phyloP scores from a whole-genome alignment of 2,888 invertebrate genomes.

The Pterostichus madidus region DNA sequence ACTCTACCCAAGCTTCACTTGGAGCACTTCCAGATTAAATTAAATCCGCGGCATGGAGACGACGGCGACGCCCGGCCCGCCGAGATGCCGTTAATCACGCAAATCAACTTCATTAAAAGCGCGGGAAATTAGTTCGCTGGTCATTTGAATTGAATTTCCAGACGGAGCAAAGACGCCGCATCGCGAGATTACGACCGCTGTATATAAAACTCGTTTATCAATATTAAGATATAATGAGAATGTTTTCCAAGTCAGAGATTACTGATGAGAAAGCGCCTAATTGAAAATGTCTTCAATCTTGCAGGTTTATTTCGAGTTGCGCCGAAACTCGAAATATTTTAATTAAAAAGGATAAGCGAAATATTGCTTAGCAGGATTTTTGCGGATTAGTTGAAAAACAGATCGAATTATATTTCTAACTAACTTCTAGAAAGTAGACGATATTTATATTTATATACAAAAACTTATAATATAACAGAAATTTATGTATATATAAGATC shows the following conservation, averaged over 20 bases:
- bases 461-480: no score
- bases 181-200: slow-evolving; percentile 19
- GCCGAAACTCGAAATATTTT: not conserved
- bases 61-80: not conserved
- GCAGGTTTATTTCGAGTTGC: slow-evolving; percentile 11
- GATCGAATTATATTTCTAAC: no score
- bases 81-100: slow-evolving; percentile 57
- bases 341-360: not conserved
- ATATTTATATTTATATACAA: no score
- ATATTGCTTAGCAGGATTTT: not conserved
- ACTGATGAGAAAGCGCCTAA: slow-evolving; percentile 34
- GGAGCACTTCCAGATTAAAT: slow-evolving; percentile 52
- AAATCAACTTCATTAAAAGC: slow-evolving; percentile 58
- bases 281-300: slow-evolving; percentile 14
- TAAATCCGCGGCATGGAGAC: slow-evolving; percentile 36
- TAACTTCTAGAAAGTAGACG: no score
- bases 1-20: not conserved
- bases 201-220: slow-evolving; percentile 57
- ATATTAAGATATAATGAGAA: slow-evolving; percentile 51
- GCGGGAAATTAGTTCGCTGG: slow-evolving; percentile 51
- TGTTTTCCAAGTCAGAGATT: slow-evolving; percentile 47
- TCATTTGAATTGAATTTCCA: slow-evolving; percentile 51
- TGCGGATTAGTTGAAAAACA: not conserved
- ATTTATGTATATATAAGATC: no score
- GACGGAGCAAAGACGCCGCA: slow-evolving; percentile 10